Conservation (phyloP, 2,113 vertebrate genomes). For the Natator depressus region DNA sequence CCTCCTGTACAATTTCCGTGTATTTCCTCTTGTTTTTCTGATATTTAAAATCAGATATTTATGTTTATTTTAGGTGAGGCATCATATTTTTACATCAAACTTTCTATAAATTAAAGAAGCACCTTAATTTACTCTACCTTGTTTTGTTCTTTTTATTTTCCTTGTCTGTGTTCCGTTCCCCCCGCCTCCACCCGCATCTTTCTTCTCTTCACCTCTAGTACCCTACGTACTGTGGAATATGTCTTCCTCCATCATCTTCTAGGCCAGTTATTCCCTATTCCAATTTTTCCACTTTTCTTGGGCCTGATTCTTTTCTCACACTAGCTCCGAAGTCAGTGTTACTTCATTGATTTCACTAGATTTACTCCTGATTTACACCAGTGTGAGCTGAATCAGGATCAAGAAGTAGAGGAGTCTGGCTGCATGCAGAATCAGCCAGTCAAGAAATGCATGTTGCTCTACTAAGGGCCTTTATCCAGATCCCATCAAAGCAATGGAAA, state of each 20-base stretch:
- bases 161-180: too few relatives aligned
- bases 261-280: neutral
- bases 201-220: neutral
- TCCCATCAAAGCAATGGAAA: neutral
- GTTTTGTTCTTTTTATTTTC: too few relatives aligned
- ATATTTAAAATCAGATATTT: neutral
- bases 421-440: neutral
- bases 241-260: neutral
- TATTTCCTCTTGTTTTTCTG: neutral
- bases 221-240: neutral
- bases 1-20: neutral
- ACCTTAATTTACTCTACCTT: neutral
- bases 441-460: neutral
- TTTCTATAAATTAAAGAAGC: neutral
- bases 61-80: neutral
- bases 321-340: neutral
- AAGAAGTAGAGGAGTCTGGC: neutral
- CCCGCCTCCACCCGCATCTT: fast-evolving
- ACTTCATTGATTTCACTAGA: neutral
- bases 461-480: neutral
- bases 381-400: neutral
- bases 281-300: neutral
- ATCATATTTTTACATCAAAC: neutral
- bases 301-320: neutral
- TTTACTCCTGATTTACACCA: neutral